Conservation (phyloP, 1,140 invertebrate genomes). For the Neotoxoptera formosana region DNA sequence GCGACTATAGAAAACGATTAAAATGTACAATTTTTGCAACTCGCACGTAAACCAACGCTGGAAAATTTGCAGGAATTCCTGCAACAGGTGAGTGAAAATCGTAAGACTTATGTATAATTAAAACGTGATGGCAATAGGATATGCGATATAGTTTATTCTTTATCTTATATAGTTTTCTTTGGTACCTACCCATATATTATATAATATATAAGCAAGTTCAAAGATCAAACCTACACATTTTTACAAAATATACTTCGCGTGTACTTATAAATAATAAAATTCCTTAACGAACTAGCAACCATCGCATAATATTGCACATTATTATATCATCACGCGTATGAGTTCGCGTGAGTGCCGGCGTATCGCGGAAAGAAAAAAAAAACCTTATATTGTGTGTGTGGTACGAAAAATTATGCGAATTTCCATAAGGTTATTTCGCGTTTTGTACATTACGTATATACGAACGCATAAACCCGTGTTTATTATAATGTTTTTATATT, state of each 20-base stretch:
- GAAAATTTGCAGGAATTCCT: neutral
- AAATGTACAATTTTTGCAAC: neutral
- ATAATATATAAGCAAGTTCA: neutral
- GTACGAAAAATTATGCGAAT: conserved; percentile 6
- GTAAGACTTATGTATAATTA: neutral
- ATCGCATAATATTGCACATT: neutral
- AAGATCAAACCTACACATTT: neutral
- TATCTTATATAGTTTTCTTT: neutral
- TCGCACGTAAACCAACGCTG: neutral
- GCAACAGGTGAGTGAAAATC: neutral
- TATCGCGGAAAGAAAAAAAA: neutral
- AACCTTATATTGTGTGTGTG: neutral
- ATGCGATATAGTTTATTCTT: neutral
- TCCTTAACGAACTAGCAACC: neutral
- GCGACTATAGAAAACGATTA: neutral
- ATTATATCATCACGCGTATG: neutral
- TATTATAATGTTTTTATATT: neutral
- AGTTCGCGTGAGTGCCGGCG: neutral
- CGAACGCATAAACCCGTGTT: neutral
- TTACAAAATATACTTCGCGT: neutral
- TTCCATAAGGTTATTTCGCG: conserved; percentile 1
- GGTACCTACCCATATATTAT: neutral
- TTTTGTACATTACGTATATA: neutral
- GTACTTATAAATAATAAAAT: neutral
- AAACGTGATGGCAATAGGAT: neutral